Conservation (phyloP, 2,113 vertebrate genomes). For the Callipepla californica region DNA sequence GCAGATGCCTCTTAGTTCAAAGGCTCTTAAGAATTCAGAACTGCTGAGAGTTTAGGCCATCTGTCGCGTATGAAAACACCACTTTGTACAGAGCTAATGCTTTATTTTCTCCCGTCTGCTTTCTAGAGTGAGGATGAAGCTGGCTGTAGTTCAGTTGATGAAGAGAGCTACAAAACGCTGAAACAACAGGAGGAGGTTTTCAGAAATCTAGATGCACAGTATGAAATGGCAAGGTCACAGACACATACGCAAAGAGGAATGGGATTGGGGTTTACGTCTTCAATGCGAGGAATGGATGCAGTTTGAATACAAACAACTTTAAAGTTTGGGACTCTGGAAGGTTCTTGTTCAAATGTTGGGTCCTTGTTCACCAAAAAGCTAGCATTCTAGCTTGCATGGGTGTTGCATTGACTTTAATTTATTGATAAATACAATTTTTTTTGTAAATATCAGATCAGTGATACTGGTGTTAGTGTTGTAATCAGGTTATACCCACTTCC, state of each 20-base stretch:
- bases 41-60: rapidly evolving
- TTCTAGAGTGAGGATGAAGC: slow-evolving; percentile 89
- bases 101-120: slow-evolving; percentile 26
- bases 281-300: slow-evolving; percentile 95
- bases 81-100: neutral
- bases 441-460: slow-evolving; percentile 92
- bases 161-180: slow-evolving; percentile 93
- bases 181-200: slow-evolving; percentile 99
- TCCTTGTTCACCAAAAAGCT: slow-evolving; percentile 90
- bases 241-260: slow-evolving; percentile 98
- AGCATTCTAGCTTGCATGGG: slow-evolving; percentile 93
- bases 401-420: slow-evolving; percentile 97
- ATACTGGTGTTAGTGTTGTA: slow-evolving; percentile 90
- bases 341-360: slow-evolving; percentile 81
- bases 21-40: neutral
- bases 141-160: slow-evolving; percentile 86
- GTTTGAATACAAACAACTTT: slow-evolving; percentile 79
- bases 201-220: slow-evolving; percentile 95
- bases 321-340: slow-evolving; percentile 77
- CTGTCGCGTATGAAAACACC: neutral
- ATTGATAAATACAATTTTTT: slow-evolving; percentile 88
- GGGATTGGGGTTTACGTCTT: slow-evolving; percentile 97
- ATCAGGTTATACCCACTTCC: slow-evolving; percentile 87
- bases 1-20: neutral
- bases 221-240: slow-evolving; percentile 97